Evolutionary conservation across 2,797 vertebrate genomes (phyloP), one percentile per base, ranked within the genome.

Genomic region (Cynopterus sphinx): DNA sequence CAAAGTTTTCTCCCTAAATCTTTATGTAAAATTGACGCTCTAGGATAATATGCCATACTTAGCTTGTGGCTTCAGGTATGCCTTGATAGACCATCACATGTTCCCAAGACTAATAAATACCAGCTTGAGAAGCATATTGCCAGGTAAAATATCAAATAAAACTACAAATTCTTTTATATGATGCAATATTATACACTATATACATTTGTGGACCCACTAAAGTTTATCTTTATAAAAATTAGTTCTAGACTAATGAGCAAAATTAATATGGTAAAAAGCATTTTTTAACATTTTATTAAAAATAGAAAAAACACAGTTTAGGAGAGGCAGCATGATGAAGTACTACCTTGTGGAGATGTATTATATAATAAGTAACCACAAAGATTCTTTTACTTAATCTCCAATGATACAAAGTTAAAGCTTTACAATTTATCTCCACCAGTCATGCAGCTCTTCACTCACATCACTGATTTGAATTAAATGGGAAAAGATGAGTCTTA

Each of bases 211-310:
- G 24, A 77, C 43, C 43, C 74, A 53, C 41, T 90, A 71, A 81
- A 51, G 68, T 74, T 87, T 39, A 46, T 9, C 67, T 85, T 78
- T 81, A 53, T 49, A 61, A 77, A 91, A 74, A 31, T n/a, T 33
- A 41, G 41, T 90, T 59, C n/a, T 75, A 82, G 84, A 87, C n/a
- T 43, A 84, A 55, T 79, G 49, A 96, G 51, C 36, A 84, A 93
- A 83, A 96, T 74, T 74, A 57, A 85, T 49, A 70, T 7, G 10
- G 65, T 31, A 81, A 78, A 93, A 70, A 31, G 17, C 0, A 68
- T 33, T 55, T 87, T 81, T 59, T 55, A 63, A 49, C 53, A 33
- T 67, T 73, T 17, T 51, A 84, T 49, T 49, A 74, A 61, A 49
- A 86, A 92, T 11, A 57, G 46, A 67, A 78, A 94, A 39, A 67